These are phyloP conservation scores for Stenoptilia bipunctidactyla DNA, from an alignment of 2,888 invertebrate species.

Conservation along the genomic window DNA sequence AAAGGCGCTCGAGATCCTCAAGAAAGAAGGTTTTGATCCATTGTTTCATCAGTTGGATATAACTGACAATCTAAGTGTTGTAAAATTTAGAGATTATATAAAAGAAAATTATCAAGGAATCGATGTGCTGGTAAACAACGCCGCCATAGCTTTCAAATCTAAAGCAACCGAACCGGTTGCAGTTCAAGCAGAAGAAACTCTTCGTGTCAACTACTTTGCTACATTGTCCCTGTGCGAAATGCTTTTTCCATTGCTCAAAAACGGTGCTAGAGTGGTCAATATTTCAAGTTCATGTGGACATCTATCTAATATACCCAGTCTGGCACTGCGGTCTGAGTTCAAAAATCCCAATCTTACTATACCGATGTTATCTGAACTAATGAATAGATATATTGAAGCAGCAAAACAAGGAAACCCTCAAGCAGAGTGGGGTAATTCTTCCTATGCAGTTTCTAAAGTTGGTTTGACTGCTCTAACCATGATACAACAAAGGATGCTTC, in stretches of 20 bases:
- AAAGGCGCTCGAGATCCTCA: conserved; percentile 61
- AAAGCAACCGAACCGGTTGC: conserved; percentile 39
- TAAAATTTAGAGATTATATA: conserved; percentile 67
- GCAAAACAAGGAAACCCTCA: conserved; percentile 32
- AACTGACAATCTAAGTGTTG: conserved; percentile 65
- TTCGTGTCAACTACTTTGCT: conserved; percentile 77
- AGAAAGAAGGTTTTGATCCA: conserved; percentile 51
- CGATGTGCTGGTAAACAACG: conserved; percentile 83
- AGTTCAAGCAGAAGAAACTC: conserved; percentile 68
- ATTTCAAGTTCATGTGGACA: conserved; percentile 78
- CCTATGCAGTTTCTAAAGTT: conserved; percentile 80
- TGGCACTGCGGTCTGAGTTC: conserved; percentile 36
- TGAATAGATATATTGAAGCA: conserved; percentile 73
- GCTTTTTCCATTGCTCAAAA: conserved; percentile 76
- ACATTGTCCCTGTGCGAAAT: conserved; percentile 72
- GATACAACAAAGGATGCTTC: too few species aligned
- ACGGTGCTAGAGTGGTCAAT: conserved; percentile 79
- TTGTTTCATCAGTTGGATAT: conserved; percentile 79
- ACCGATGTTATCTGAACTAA: conserved; percentile 55
- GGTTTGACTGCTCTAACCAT: conserved; percentile 78
- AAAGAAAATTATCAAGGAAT: conserved; percentile 73
- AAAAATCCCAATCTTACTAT: conserved; percentile 32
- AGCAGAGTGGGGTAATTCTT: conserved; percentile 66
- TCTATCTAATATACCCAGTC: conserved; percentile 67
- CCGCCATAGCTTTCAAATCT: conserved; percentile 74